phyloP scores from a whole-genome alignment of 2,888 invertebrate genomes.

The Ophion costatus region DNA sequence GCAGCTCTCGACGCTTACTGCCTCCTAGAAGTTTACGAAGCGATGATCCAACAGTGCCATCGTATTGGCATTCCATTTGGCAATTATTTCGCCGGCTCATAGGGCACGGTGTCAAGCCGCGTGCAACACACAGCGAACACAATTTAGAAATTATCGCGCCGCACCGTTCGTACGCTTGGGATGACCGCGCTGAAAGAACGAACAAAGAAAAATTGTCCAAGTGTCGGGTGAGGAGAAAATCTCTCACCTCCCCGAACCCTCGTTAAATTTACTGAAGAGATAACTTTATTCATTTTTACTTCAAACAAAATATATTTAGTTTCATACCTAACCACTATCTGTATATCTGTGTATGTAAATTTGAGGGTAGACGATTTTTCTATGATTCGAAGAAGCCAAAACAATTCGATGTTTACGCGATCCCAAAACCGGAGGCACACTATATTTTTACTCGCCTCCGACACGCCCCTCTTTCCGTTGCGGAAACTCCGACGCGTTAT shows the following conservation, averaged over 20 bases:
- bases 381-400: not conserved
- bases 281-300: conserved; percentile 71
- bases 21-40: conserved; percentile 91
- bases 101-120: conserved; percentile 74
- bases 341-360: conserved; percentile 33
- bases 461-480: conserved; percentile 2
- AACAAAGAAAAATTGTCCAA: conserved; percentile 1
- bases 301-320: conserved; percentile 72
- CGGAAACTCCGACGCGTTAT: conserved; percentile 7
- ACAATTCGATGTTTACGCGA: conserved; percentile 28
- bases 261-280: conserved; percentile 71
- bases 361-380: not conserved
- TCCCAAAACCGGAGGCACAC: conserved; percentile 19
- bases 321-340: conserved; percentile 67
- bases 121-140: conserved; percentile 84
- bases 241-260: not conserved
- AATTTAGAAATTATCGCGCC: conserved; percentile 68
- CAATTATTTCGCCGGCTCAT: conserved; percentile 86
- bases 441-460: not conserved
- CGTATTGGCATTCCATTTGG: conserved; percentile 86
- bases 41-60: conserved; percentile 85
- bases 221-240: not conserved
- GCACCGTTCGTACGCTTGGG: conserved; percentile 59
- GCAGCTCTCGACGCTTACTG: conserved; percentile 94
- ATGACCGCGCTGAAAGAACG: conserved; percentile 30